Conservation (phyloP, 2,113 vertebrate species). For the Origma solitaria region DNA sequence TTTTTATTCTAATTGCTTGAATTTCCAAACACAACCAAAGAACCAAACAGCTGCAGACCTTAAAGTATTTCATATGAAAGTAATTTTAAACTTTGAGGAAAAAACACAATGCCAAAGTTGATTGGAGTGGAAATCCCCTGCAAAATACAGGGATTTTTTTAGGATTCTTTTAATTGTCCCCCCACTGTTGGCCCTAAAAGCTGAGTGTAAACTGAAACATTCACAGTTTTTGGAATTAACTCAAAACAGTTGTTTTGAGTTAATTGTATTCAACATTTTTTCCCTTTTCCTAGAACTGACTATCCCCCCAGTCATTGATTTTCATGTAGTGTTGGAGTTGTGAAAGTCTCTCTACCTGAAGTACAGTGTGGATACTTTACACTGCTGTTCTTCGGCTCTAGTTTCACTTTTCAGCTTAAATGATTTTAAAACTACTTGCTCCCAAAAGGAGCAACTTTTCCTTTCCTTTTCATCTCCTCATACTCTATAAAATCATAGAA, state of each 20-base stretch:
- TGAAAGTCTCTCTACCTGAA: background rate
- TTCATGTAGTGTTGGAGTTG: background rate
- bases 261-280: background rate
- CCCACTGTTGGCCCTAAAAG: rapidly evolving
- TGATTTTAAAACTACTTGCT: background rate
- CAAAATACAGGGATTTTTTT: background rate
- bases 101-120: background rate
- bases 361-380: background rate
- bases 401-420: background rate
- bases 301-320: background rate
- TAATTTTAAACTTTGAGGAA: background rate
- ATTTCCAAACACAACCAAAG: background rate
- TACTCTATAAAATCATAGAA: background rate
- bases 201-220: background rate
- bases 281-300: background rate
- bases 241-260: background rate
- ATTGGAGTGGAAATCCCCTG: background rate
- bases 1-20: background rate
- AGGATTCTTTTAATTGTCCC: rapidly evolving
- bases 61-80: background rate
- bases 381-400: background rate
- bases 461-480: background rate
- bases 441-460: background rate
- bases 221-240: background rate
- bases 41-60: background rate